phyloP scores from a whole-genome alignment of 1,140 invertebrate species.

The Augochlora pura region DNA sequence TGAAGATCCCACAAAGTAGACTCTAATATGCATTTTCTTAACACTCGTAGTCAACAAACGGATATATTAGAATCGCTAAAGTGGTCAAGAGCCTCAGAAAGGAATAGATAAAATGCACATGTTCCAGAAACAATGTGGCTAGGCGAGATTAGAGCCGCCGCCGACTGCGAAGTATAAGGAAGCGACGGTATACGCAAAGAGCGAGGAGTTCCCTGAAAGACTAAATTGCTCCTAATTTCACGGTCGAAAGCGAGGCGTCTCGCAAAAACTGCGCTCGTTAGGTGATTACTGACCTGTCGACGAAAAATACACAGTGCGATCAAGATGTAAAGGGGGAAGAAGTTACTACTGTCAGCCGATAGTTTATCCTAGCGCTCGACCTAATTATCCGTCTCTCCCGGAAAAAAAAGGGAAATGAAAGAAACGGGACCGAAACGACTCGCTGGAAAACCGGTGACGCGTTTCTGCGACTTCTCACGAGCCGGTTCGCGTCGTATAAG shows the following conservation, averaged over 20 bases:
- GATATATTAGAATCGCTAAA: too few relatives aligned
- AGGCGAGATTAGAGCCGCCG: neutral
- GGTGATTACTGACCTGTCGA: constrained; percentile 8
- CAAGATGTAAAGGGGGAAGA: constrained; percentile 4
- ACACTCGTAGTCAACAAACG: too few relatives aligned
- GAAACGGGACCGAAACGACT: neutral
- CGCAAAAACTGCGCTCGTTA: constrained; percentile 29
- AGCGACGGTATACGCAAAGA: neutral
- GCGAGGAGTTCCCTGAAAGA: constrained; percentile 17
- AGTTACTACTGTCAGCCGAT: neutral
- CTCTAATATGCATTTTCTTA: too few relatives aligned
- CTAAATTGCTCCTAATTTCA: constrained; percentile 47
- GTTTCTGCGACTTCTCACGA: neutral
- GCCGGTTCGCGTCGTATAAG: neutral
- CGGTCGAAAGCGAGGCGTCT: constrained; percentile 24
- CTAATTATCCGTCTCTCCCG: neutral
- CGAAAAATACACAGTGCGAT: neutral
- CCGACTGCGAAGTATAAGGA: neutral
- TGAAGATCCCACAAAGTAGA: too few relatives aligned
- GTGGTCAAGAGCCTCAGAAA: too few relatives aligned
- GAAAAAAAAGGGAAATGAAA: neutral
- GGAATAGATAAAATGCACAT: neutral
- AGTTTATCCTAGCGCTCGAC: neutral
- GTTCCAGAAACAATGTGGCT: neutral
- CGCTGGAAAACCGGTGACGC: neutral